A percentile compares a stretch with the other conserved stretches of the same genome.
Evolutionary conservation across 2,888 invertebrate genomes (phyloP).

Genomic region (Volucella inflata): DNA sequence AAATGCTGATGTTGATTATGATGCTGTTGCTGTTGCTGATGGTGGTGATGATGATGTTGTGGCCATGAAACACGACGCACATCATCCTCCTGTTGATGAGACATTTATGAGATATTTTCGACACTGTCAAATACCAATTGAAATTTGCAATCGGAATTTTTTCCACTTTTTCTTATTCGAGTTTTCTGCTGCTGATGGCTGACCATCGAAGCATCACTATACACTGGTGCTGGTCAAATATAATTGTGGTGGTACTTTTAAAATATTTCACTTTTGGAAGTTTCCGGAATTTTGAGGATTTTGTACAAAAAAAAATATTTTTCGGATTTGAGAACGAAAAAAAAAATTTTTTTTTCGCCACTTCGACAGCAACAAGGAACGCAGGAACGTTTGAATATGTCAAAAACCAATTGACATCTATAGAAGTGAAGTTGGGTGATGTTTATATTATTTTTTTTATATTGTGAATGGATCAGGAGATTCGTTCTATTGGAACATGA

Average conservation of each 20-base stretch:
- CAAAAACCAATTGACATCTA: slow-evolving; percentile 62
- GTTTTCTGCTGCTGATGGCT: slow-evolving; percentile 9
- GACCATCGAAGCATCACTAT: slow-evolving; percentile 14
- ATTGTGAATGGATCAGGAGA: slow-evolving; percentile 4
- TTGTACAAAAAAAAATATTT: no score
- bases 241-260: slow-evolving; percentile 3
- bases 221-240: background rate
- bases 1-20: slow-evolving; percentile 36
- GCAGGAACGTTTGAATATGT: slow-evolving; percentile 57
- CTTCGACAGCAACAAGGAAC: slow-evolving; percentile 67
- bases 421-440: slow-evolving; percentile 19
- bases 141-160: slow-evolving; percentile 35
- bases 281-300: no score
- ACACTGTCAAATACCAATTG: slow-evolving; percentile 40
- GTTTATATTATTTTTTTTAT: background rate
- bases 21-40: slow-evolving; percentile 23
- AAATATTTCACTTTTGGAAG: no score
- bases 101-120: slow-evolving; percentile 42
- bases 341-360: slow-evolving; percentile 39
- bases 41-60: slow-evolving; percentile 43
- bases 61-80: slow-evolving; percentile 60
- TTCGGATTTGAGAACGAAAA: background rate
- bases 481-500: background rate
- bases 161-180: slow-evolving; percentile 16
- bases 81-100: slow-evolving; percentile 59